Evolutionary conservation across 2,797 vertebrate species (phyloP).

Genomic region (Coregonus suidteri): DNA sequence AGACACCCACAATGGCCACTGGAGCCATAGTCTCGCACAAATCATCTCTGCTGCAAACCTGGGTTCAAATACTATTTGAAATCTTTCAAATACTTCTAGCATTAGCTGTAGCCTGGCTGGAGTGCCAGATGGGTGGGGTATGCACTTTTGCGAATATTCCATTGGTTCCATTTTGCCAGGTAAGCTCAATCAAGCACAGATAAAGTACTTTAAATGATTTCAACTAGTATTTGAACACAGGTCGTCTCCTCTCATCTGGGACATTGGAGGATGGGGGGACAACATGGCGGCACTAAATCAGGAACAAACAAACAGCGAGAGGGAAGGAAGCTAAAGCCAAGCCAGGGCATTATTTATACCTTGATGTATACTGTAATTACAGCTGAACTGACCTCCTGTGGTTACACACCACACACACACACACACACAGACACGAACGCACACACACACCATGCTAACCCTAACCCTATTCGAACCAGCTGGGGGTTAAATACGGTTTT

Average conservation of each 20-base stretch:
- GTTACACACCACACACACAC: conserved; percentile 22
- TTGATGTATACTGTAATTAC: conserved; percentile 20
- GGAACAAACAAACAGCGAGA: conserved; percentile 3
- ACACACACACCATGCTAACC: not conserved
- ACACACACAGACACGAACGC: not conserved
- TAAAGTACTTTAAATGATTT: too few species aligned
- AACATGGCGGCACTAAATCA: conserved; percentile 11
- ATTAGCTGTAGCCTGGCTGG: too few species aligned
- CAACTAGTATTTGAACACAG: too few species aligned
- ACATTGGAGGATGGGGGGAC: not conserved
- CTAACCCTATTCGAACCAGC: conserved; percentile 28
- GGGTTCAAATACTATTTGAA: not conserved
- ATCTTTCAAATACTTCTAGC: not conserved
- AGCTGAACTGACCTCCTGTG: conserved; percentile 30
- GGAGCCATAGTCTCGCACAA: conserved; percentile 41
- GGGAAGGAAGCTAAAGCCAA: not conserved
- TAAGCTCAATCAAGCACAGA: too few species aligned
- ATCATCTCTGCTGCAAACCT: not conserved
- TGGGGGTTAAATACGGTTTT: conserved; percentile 15
- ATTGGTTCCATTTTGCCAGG: too few species aligned
- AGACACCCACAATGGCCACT: conserved; percentile 53
- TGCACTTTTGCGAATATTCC: too few species aligned
- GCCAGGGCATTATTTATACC: conserved; percentile 2
- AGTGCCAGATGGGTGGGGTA: too few species aligned
- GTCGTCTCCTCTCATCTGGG: not conserved